phyloP scores from a whole-genome alignment of 2,888 invertebrate genomes.

The Doris montereyensis region DNA sequence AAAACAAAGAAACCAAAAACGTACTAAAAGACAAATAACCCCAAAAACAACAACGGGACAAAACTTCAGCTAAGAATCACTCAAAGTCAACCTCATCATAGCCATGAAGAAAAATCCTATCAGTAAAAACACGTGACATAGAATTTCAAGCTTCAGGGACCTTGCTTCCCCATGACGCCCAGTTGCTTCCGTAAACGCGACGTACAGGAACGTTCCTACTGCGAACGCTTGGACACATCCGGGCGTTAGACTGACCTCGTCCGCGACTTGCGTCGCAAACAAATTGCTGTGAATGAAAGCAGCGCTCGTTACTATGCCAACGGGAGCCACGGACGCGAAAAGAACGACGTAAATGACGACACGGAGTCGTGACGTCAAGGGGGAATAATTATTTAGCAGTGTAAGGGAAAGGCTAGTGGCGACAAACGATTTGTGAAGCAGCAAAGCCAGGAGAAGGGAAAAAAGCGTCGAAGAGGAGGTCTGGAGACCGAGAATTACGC shows the following conservation, averaged over 20 bases:
- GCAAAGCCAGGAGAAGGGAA: constrained; percentile 73
- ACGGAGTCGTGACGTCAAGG: constrained; percentile 6
- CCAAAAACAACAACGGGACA: too few species aligned
- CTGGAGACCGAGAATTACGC: constrained; percentile 41
- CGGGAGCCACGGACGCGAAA: constrained; percentile 48
- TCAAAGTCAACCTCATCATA: not conserved
- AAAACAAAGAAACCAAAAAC: too few species aligned
- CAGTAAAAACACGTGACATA: constrained; percentile 18
- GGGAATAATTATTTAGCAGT: constrained; percentile 60
- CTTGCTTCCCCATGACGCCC: not conserved
- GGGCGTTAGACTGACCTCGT: constrained; percentile 45
- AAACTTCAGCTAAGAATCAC: not conserved
- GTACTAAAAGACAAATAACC: too few species aligned
- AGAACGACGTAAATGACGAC: constrained; percentile 39
- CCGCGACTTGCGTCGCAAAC: constrained; percentile 32
- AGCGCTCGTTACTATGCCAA: constrained; percentile 47
- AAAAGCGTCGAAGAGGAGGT: constrained; percentile 48
- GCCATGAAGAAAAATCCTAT: constrained; percentile 33
- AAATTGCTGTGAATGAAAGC: constrained; percentile 44
- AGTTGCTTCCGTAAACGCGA: constrained; percentile 89
- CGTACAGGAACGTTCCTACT: constrained; percentile 91
- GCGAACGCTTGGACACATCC: constrained; percentile 84
- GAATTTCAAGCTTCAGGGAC: not conserved
- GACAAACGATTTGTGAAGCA: constrained; percentile 76
- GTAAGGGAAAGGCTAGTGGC: constrained; percentile 76